Evolutionary conservation across 2,888 invertebrate genomes (phyloP).

Genomic region (Oxycera nigricornis): DNA sequence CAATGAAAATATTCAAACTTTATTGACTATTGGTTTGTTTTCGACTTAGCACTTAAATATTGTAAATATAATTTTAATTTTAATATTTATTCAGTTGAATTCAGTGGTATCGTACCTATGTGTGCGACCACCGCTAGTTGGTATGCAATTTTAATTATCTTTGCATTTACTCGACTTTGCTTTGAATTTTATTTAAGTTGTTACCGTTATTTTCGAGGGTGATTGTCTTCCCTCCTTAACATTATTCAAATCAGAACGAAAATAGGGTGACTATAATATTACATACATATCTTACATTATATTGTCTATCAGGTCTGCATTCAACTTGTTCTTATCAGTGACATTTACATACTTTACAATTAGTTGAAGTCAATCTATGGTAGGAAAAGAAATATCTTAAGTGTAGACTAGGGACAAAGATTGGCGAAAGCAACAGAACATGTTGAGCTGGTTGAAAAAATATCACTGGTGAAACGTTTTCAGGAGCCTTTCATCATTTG

Average conservation of each 20-base stretch:
- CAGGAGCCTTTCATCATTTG: too few species aligned
- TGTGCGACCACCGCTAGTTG: background rate
- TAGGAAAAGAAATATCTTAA: background rate
- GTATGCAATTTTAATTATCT: background rate
- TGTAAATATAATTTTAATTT: constrained; percentile 32
- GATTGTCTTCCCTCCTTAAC: background rate
- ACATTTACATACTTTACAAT: background rate
- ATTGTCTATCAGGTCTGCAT: constrained; percentile 48
- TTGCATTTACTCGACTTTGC: background rate
- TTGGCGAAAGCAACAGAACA: background rate
- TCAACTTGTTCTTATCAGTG: constrained; percentile 15
- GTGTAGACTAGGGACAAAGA: background rate
- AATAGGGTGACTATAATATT: constrained; percentile 10
- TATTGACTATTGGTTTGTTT: constrained; percentile 36
- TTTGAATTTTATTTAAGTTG: background rate
- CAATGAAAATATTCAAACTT: constrained; percentile 45
- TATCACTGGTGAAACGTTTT: too few species aligned
- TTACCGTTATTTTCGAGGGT: background rate
- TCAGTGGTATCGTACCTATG: background rate
- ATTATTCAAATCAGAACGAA: background rate
- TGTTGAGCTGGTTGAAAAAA: background rate
- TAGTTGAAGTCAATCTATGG: background rate
- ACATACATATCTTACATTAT: constrained; percentile 44
- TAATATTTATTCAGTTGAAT: background rate
- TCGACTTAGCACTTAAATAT: constrained; percentile 12